A percentile compares a stretch with the other conserved stretches of the same genome.
Conservation (phyloP, 2,113 vertebrate species). For the Ochotona curzoniae region DNA sequence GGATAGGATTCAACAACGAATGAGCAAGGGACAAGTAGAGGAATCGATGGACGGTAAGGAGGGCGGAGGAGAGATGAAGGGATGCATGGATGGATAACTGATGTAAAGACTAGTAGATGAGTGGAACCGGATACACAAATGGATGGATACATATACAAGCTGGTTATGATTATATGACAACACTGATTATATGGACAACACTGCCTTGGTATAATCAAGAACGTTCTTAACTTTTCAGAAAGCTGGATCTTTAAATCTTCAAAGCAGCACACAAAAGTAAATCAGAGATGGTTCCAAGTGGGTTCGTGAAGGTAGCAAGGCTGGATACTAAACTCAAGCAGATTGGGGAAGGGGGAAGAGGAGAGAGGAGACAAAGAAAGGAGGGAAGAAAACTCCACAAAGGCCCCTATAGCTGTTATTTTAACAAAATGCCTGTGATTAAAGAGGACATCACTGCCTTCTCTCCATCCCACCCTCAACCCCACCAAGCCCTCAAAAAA, state of each 20-base stretch:
- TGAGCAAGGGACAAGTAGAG: too few species aligned
- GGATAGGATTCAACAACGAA: background rate
- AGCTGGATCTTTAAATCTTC: background rate
- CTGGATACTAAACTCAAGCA: background rate
- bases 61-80: background rate
- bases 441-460: background rate
- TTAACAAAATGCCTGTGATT: background rate
- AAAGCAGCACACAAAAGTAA: background rate
- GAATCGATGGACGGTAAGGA: too few species aligned
- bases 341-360: background rate
- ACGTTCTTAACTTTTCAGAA: background rate
- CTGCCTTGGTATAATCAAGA: background rate
- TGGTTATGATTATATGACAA: too few species aligned
- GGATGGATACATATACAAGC: background rate
- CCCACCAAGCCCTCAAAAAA: constrained; percentile 36
- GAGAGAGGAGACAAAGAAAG: background rate
- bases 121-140: too few species aligned
- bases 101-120: background rate
- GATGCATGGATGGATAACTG: background rate
- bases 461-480: background rate
- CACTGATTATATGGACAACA: constrained; percentile 2
- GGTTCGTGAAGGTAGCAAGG: background rate
- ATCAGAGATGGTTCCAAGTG: background rate
- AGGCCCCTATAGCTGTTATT: background rate
- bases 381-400: background rate